A percentile compares a stretch with the other conserved stretches of the same genome.
Conservation (phyloP, 2,888 invertebrate genomes). For the Agrochola circellaris region DNA sequence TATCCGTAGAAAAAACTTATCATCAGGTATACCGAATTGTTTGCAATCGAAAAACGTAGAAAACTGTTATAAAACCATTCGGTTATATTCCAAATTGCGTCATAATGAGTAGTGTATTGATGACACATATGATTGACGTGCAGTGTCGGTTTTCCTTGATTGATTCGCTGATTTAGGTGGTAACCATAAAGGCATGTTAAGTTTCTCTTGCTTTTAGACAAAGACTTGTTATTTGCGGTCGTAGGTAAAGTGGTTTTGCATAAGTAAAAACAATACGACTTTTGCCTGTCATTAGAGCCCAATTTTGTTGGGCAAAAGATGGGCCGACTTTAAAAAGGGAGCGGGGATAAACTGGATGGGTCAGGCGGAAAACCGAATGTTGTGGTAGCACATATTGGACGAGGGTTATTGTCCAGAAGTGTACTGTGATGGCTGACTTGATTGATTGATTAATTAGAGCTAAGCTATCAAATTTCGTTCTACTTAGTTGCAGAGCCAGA, state of each 20-base stretch:
- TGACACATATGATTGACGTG: neutral
- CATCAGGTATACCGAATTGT: too few relatives aligned
- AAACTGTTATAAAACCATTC: neutral
- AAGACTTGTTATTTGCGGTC: constrained; percentile 7
- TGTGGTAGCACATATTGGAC: neutral
- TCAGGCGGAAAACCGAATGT: neutral
- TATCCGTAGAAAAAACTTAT: neutral
- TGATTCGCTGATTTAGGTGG: neutral
- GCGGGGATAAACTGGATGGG: neutral
- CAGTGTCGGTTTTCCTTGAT: constrained; percentile 27
- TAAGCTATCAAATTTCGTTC: too few relatives aligned
- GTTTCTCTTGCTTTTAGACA: constrained; percentile 8
- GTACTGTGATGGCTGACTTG: neutral
- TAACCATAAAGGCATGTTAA: neutral
- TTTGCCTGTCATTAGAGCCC: neutral
- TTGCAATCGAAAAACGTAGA: neutral
- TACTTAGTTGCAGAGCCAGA: neutral
- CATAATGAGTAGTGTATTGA: neutral
- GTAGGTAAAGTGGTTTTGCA: neutral
- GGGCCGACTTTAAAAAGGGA: neutral
- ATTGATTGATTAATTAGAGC: neutral
- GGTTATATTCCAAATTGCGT: neutral
- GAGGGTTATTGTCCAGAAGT: neutral
- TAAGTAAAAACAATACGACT: neutral
- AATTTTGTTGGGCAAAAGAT: neutral